Evolutionary conservation across 2,888 invertebrate species (phyloP), one percentile per base, ranked within the genome.

Genomic region (Parthenolecanium corni): DNA sequence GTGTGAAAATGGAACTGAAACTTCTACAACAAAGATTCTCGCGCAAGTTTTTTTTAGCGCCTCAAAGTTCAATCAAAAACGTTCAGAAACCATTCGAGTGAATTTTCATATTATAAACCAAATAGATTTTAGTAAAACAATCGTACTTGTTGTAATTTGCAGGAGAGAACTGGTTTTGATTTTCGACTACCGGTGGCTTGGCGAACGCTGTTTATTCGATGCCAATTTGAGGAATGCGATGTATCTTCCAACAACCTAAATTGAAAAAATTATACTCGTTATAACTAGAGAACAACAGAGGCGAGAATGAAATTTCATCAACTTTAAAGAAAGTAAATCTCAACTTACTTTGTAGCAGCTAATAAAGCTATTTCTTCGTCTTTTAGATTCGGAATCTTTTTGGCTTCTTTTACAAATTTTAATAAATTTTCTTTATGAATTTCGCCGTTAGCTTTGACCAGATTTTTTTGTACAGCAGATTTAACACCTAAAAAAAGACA

Each of bases 161-260:
- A 70, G 62, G 72, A 72, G 44, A 79, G 72, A 49, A 72, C 69
- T 0, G 79, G 78, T 67, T 74, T 69, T 66, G 75, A 70, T 70
- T 75, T 73, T 56, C 72, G 70, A 31, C 76, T 74, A 16, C 79
- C 80, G 2, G 76, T 74, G 65, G 80, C 66, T 54, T 71, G 72
- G 6, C 79, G 70, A 42, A 76, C 74, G 31, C 79, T 80, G 62
- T 78, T 77, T 66, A 81, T 79, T 12, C 80, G 74, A 71, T 82
- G 81, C 78, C 79, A 81, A 67, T 78, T 74, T 9, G 78, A 73
- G 42, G 76, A 75, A 67, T 79, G 79, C 0, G 75, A 73, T 66
- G 74, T 73, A 31, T 75, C 73, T 67, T 77, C 76, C 21, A 76
- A 74, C 65, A 79, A 65, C 68, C 74, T 74, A 49, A 16, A 65